Base-by-base conservation (phyloP, 1,140 invertebrate species). In the Charaxes varanes region DNA sequence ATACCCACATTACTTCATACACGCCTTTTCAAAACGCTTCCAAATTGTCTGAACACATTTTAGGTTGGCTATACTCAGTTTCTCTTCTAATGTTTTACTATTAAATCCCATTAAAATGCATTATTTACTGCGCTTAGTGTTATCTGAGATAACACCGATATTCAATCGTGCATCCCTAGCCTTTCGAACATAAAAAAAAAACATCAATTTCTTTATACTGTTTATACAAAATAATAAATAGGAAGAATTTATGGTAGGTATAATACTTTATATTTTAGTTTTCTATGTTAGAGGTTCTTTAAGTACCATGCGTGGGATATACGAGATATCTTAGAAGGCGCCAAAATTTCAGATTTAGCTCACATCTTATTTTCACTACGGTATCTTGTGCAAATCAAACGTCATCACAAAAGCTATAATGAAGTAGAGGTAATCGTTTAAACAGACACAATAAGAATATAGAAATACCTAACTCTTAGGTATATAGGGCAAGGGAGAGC, bases 401-500 rank as follows among this genome's bases (percentile, higher is more conserved):
- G 54, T 76, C 59, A 55, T 65, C 78, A 82, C 78, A 78, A 78
- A 82, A 82, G 78, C 78, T 78, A 74, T 76, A 78, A 73, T 67
- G 63, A 69, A 70, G 52, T 65, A 76, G 74, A 80, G 68, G 71
- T 79, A 79, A 80, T 70, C 60, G 70, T 73, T 77, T 69, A 77
- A 81, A 76, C 62, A 69, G 74, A 82, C 74, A 76, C 69, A 78
- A 79, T 78, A 74, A 77, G 60, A 67, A 71, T 76, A 78, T 72
- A 74, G 71, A 77, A 70, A 79, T 71, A 82, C 69, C 74, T 81
- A 80, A 72, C 41, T 45, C 53, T 79, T 67, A 74, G 73, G 62
- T 47, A 48, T 41, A 34, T 40, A 32, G 26, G 16, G 28, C 21
- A 18, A 31, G 3, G 6, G 4, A 15, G 18, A 24, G 0, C 34